Percentiles rank a stretch among this genome's conserved stretches.
Conservation (phyloP, 2,113 vertebrate species). For the Macrotis lagotis region DNA sequence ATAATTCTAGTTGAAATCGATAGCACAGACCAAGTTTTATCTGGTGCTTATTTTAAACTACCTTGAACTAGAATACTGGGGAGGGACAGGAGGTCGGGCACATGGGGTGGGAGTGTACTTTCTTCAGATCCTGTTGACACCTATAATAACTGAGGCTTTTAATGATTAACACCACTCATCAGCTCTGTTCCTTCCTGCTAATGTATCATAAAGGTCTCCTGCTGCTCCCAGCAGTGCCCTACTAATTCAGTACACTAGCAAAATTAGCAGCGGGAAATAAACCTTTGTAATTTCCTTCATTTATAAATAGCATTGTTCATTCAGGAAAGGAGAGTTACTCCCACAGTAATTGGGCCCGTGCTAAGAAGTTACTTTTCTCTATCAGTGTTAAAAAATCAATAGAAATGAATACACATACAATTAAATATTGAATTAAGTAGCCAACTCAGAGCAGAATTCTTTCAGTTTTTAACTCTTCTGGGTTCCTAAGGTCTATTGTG, state of each 20-base stretch:
- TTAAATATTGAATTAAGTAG: conserved; percentile 80
- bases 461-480: conserved; percentile 73
- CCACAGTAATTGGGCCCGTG: conserved; percentile 79
- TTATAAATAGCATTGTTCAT: conserved; percentile 84
- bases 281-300: conserved; percentile 83
- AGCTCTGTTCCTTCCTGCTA: conserved; percentile 78
- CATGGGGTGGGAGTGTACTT: not conserved
- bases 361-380: conserved; percentile 79
- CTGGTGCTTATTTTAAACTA: conserved; percentile 50
- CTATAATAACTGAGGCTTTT: conserved; percentile 70
- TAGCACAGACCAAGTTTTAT: conserved; percentile 47
- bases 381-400: conserved; percentile 77
- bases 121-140: conserved; percentile 60
- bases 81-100: not conserved
- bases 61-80: conserved; percentile 28
- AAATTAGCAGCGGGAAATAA: conserved; percentile 86
- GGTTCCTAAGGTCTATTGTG: conserved; percentile 64
- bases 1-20: conserved; percentile 54
- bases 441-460: conserved; percentile 62
- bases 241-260: conserved; percentile 82
- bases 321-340: conserved; percentile 75
- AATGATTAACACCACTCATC: conserved; percentile 82
- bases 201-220: conserved; percentile 79
- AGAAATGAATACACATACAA: conserved; percentile 81
- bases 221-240: conserved; percentile 80